phyloP scores from a whole-genome alignment of 2,113 vertebrate genomes.

The Geococcyx californianus region DNA sequence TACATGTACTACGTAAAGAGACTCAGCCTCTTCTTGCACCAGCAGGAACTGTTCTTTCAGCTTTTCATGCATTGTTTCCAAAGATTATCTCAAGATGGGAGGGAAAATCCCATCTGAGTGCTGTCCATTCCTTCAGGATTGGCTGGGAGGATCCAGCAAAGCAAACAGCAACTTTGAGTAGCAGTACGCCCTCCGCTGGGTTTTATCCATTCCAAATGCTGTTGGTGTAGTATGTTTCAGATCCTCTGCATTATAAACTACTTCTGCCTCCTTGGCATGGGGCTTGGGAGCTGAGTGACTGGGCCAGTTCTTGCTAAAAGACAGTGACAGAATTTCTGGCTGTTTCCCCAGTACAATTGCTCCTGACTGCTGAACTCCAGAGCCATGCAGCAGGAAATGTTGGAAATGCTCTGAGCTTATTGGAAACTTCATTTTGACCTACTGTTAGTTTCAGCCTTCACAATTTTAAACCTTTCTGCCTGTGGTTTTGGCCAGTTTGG shows the following conservation, averaged over 20 bases:
- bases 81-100: slow-evolving; percentile 50
- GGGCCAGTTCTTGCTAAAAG: slow-evolving; percentile 32
- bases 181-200: background rate
- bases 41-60: slow-evolving; percentile 21
- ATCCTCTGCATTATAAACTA: background rate
- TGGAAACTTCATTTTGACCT: background rate
- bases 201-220: background rate
- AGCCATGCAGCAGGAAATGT: background rate
- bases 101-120: slow-evolving; percentile 14
- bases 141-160: background rate
- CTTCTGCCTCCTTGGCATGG: background rate
- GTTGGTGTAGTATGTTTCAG: background rate
- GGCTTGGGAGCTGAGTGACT: background rate
- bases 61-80: background rate
- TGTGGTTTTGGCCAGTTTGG: background rate
- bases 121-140: background rate
- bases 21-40: background rate
- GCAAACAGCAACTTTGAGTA: background rate
- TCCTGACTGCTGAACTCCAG: slow-evolving; percentile 3
- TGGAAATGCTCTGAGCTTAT: background rate
- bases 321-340: slow-evolving; percentile 27
- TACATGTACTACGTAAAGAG: background rate
- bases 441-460: background rate
- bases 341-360: background rate
- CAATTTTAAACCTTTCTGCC: background rate